Evolutionary conservation across 2,113 vertebrate species (phyloP).

Genomic region (Phalacrocorax aristotelis): DNA sequence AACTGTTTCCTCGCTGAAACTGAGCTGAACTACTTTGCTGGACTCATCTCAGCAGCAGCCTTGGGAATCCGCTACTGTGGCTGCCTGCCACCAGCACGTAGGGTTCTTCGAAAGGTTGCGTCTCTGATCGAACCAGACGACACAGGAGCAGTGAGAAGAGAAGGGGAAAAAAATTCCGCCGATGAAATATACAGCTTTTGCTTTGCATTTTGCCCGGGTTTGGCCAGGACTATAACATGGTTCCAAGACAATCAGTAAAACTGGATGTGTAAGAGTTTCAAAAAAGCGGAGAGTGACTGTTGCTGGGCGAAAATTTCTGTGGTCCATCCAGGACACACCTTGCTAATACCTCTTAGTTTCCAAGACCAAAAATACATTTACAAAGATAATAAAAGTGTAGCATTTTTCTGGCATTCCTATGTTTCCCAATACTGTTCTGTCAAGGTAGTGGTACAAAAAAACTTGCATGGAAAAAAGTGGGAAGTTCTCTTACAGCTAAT

Average conservation of each 20-base stretch:
- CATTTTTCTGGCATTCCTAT: neutral
- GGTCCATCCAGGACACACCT: neutral
- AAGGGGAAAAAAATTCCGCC: neutral
- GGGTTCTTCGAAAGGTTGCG: neutral
- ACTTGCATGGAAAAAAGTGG: neutral
- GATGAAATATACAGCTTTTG: neutral
- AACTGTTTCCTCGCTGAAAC: conserved; percentile 73
- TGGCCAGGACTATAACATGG: neutral
- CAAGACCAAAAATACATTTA: neutral
- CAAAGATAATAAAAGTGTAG: neutral
- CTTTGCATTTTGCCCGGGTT: neutral
- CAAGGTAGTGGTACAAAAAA: neutral
- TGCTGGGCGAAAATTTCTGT: neutral
- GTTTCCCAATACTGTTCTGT: neutral
- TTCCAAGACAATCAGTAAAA: neutral
- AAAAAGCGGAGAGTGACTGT: neutral
- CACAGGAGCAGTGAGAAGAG: neutral
- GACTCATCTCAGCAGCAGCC: neutral
- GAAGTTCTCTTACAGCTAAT: neutral
- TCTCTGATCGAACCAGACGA: neutral
- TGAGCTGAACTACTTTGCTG: neutral
- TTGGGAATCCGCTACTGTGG: neutral
- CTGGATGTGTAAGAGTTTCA: neutral
- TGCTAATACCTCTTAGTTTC: neutral
- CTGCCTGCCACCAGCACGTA: rapidly evolving